Conservation (phyloP, 2,113 vertebrate species). For the Athene noctua region DNA sequence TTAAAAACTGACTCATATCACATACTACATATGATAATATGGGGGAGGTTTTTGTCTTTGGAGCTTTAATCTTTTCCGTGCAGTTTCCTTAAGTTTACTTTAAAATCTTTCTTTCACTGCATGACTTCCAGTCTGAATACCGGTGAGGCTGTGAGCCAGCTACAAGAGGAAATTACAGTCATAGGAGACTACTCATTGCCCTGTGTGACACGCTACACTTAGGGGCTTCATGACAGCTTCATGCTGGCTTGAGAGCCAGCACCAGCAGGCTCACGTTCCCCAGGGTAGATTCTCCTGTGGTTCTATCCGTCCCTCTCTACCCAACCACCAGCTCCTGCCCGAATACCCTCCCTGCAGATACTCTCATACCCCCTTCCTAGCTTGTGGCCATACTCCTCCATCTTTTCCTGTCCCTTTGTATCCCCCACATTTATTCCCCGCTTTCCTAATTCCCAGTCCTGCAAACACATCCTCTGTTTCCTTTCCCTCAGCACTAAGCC, state of each 20-base stretch:
- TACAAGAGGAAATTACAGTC: background rate
- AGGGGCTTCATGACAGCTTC: rapidly evolving
- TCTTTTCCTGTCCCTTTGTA: background rate
- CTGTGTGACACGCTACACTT: background rate
- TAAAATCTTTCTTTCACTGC: background rate
- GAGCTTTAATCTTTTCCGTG: background rate
- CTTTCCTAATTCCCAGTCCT: background rate
- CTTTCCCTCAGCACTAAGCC: background rate
- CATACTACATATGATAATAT: background rate
- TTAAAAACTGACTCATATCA: background rate
- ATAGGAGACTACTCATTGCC: background rate
- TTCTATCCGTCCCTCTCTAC: background rate
- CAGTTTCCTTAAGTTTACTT: background rate
- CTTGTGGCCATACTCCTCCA: background rate
- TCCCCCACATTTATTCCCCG: background rate
- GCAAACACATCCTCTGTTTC: background rate
- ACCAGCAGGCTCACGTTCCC: background rate
- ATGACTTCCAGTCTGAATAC: background rate
- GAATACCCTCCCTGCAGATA: background rate
- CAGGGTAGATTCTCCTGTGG: rapidly evolving
- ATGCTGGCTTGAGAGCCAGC: background rate
- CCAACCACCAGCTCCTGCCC: background rate
- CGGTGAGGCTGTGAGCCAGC: background rate
- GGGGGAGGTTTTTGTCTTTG: background rate
- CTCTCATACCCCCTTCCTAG: background rate